Conservation (phyloP, 2,797 vertebrate genomes). For the Lacerta bilineata region DNA sequence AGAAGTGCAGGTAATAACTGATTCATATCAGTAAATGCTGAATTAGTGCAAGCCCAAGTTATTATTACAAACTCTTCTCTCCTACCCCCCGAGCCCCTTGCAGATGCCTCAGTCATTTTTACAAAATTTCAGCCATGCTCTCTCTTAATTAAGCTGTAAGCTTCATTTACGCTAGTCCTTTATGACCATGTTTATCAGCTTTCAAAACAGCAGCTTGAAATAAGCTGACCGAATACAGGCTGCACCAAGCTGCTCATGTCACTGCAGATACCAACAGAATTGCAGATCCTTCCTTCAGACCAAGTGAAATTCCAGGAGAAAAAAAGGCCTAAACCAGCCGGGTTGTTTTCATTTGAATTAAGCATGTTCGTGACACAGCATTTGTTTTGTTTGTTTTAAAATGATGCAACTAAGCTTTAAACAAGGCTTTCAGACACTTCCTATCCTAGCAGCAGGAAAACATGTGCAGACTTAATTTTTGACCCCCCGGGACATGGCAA, state of each 20-base stretch:
- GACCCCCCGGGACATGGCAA: constrained; percentile 64
- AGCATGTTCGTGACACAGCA: constrained; percentile 54
- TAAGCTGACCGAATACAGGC: constrained; percentile 62
- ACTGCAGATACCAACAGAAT: constrained; percentile 9
- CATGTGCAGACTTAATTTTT: constrained; percentile 70
- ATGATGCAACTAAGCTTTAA: constrained; percentile 48
- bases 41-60: constrained; percentile 71
- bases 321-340: constrained; percentile 54
- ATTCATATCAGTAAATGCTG: constrained; percentile 68
- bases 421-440: constrained; percentile 59
- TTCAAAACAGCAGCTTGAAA: constrained; percentile 62
- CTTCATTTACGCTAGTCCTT: constrained; percentile 69
- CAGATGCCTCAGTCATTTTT: constrained; percentile 60
- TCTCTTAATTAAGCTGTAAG: constrained; percentile 61
- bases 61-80: constrained; percentile 66
- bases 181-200: constrained; percentile 3
- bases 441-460: constrained; percentile 32
- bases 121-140: constrained; percentile 56
- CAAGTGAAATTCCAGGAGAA: constrained; percentile 52
- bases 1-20: constrained; percentile 75
- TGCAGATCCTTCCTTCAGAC: constrained; percentile 45
- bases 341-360: constrained; percentile 47
- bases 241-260: constrained; percentile 24
- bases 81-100: constrained; percentile 50
- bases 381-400: constrained; percentile 34